Evolutionary conservation across 2,797 vertebrate species (phyloP).

Genomic region (Neosilurus mollespiculum): DNA sequence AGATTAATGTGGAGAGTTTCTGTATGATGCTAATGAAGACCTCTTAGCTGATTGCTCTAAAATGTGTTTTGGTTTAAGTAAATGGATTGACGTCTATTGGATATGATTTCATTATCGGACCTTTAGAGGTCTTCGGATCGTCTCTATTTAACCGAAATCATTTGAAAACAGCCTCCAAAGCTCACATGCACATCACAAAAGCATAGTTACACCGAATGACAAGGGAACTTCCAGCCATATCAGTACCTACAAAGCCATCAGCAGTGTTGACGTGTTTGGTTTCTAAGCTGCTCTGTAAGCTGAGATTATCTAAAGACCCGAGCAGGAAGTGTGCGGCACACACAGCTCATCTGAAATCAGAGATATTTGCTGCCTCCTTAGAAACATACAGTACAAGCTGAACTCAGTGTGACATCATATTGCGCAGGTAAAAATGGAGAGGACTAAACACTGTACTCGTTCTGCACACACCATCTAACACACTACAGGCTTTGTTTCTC

Average conservation of each 20-base stretch:
- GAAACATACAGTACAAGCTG: not conserved
- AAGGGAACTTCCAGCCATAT: not conserved
- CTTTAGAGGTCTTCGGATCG: not conserved
- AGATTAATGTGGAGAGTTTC: slow-evolving; percentile 55
- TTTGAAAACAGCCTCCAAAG: not conserved
- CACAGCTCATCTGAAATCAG: not conserved
- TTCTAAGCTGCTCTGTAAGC: not conserved
- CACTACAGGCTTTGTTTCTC: not conserved
- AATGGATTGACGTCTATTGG: not conserved
- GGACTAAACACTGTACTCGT: not conserved
- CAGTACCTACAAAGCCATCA: not conserved
- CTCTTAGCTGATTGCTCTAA: slow-evolving; percentile 65
- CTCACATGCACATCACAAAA: not conserved
- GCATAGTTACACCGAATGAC: not conserved
- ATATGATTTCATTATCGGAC: not conserved
- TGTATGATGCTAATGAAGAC: slow-evolving; percentile 73
- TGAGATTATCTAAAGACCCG: slow-evolving; percentile 4
- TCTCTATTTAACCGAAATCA: not conserved
- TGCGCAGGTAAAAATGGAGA: not conserved
- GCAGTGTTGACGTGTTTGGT: not conserved
- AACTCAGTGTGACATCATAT: slow-evolving; percentile 6
- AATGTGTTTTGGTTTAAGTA: slow-evolving; percentile 23
- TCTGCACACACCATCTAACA: not conserved
- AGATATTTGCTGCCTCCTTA: not conserved
- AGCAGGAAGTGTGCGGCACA: slow-evolving; percentile 1